A percentile compares a stretch with the other conserved stretches of the same genome.
These are phyloP conservation scores for Drosophila villosipedis DNA, from an alignment of 2,888 invertebrate genomes.

Conservation along the genomic window DNA sequence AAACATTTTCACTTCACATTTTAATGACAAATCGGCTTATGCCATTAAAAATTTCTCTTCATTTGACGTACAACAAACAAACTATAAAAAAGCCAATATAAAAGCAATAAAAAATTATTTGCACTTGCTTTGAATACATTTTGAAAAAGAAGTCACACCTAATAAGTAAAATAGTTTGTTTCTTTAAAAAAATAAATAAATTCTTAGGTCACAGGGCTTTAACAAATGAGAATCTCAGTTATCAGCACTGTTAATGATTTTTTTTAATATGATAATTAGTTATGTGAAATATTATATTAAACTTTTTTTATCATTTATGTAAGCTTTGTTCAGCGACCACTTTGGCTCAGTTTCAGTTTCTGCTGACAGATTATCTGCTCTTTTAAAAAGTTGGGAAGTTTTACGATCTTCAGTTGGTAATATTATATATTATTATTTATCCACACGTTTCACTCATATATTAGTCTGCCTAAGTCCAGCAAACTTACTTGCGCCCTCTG, in stretches of 20 bases:
- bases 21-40: constrained; percentile 27
- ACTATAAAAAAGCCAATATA: constrained; percentile 8
- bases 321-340: background rate
- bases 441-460: background rate
- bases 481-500: constrained; percentile 60
- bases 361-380: background rate
- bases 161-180: constrained; percentile 3
- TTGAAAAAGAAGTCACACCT: constrained; percentile 14
- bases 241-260: background rate
- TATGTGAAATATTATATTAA: background rate
- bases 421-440: background rate
- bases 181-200: background rate
- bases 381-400: background rate
- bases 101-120: constrained; percentile 24
- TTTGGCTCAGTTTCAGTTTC: background rate
- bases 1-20: constrained; percentile 44
- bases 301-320: background rate
- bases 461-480: background rate
- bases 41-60: constrained; percentile 40
- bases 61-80: constrained; percentile 14
- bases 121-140: constrained; percentile 16
- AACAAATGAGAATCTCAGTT: background rate
- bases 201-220: background rate
- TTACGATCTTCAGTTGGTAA: too few relatives aligned
- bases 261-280: background rate